Evolutionary conservation across 2,797 vertebrate genomes (phyloP).

Genomic region (Bucorvus abyssinicus): DNA sequence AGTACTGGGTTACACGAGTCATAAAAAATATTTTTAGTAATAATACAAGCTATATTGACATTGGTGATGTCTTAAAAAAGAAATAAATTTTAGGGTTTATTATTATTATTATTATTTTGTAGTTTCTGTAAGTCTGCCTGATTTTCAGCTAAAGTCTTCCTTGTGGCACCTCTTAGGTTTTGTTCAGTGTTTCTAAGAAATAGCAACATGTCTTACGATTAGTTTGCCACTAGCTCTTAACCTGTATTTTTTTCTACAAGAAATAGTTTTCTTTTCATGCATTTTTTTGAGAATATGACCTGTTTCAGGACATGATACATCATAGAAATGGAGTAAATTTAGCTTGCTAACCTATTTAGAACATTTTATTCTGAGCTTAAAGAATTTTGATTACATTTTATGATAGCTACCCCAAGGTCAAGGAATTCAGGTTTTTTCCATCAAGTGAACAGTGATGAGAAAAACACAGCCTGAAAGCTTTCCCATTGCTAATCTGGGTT

Average conservation of each 20-base stretch:
- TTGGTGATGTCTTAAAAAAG: background rate
- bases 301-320: conserved; percentile 38
- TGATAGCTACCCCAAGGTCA: conserved; percentile 55
- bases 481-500: background rate
- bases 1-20: background rate
- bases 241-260: conserved; percentile 19
- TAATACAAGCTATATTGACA: background rate
- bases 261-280: conserved; percentile 17
- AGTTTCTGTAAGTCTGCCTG: background rate
- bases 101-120: background rate
- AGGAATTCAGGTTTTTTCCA: conserved; percentile 59
- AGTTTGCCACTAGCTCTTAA: background rate
- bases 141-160: background rate
- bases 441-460: background rate
- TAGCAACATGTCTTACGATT: background rate
- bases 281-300: background rate
- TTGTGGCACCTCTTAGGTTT: background rate
- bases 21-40: background rate
- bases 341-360: conserved; percentile 41
- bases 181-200: background rate
- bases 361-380: conserved; percentile 41
- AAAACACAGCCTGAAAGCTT: background rate
- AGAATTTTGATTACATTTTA: conserved; percentile 66
- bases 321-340: conserved; percentile 23
- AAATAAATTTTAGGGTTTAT: background rate